Percentiles rank a stretch among this genome's conserved stretches.
phyloP scores from a whole-genome alignment of 2,888 invertebrate species.

The Smittia sp. region DNA sequence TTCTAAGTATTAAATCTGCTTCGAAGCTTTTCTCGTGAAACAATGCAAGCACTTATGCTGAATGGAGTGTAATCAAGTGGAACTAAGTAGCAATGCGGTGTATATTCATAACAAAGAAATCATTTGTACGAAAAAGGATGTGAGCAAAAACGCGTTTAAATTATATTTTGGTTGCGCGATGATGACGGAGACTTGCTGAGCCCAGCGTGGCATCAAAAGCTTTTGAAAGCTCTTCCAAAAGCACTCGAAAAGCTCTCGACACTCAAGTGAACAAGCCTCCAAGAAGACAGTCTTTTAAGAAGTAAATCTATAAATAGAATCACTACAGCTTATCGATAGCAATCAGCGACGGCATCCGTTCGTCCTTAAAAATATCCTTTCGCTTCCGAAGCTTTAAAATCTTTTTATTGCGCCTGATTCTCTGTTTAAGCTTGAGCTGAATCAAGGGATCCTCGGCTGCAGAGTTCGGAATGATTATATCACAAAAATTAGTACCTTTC shows the following conservation, averaged over 20 bases:
- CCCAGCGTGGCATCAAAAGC: neutral
- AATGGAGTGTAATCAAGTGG: no score
- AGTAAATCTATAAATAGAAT: slow-evolving; percentile 17
- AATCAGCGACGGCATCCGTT: slow-evolving; percentile 23
- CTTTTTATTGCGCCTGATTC: slow-evolving; percentile 32
- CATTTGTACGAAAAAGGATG: no score
- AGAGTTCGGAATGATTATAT: slow-evolving; percentile 7
- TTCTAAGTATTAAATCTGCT: no score
- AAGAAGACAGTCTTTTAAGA: neutral
- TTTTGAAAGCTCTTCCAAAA: neutral
- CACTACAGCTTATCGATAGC: slow-evolving; percentile 37
- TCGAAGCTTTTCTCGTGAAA: no score
- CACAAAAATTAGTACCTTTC: slow-evolving; percentile 33
- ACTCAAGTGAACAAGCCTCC: neutral
- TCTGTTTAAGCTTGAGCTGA: slow-evolving; percentile 32
- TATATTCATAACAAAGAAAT: no score
- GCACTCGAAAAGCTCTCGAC: no score
- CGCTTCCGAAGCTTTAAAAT: slow-evolving; percentile 30
- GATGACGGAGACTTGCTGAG: no score
- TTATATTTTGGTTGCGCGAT: no score
- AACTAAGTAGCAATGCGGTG: no score
- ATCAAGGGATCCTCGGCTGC: neutral
- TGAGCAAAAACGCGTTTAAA: no score
- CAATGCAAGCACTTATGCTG: no score
- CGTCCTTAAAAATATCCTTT: slow-evolving; percentile 35